Base-by-base conservation (phyloP, 2,113 vertebrate genomes). In the Hippoglossus stenolepis region DNA sequence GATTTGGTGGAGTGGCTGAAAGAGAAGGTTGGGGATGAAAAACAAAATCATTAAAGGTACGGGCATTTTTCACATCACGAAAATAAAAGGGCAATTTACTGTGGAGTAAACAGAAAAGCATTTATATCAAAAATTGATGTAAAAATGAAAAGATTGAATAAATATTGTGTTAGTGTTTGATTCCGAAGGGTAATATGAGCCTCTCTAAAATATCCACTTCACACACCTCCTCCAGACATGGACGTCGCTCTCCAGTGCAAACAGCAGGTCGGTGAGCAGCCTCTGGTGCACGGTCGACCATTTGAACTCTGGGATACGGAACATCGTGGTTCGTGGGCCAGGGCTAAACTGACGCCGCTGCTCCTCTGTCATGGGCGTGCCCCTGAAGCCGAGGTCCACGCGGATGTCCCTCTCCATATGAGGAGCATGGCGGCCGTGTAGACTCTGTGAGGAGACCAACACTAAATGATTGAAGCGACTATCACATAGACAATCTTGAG, bases 211-310 rank as follows among this genome's bases (percentile, higher is more conserved):
- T 79, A 76, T 79, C 11, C 26, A 26, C 23, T 74, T 40, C 62
- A 67, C 75, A 92, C 81, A 99, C 98, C 98, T 99, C 92, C 97
- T 96, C 98, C 98, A 99, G 68, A 98, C 97, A 76, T 98, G 98
- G 51, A 99, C 96, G 80, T 99, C 98, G 10, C 97, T 97, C 94
- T 99, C 98, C 87, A 99, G 94, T 5, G 98, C 97, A 87, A 98
- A 98, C 4, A 99, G 95, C 90, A 99, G 89, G 89, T 99, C 98
- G 3, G 97, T 97, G 76, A 99, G 95, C 21, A 99, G 95, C 24
- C 98, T 93, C 92, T 99, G 98, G 88, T 99, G 98, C 98, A 99
- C 96, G 35, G 96, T 92, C 13, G 98, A 99, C 98, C 98, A 99
- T 80, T 98, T 98, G 91, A 99, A 99, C 90, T 99, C 98, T 14